Evolutionary conservation across 2,797 vertebrate species (phyloP).

Genomic region (Trichosurus vulpecula): DNA sequence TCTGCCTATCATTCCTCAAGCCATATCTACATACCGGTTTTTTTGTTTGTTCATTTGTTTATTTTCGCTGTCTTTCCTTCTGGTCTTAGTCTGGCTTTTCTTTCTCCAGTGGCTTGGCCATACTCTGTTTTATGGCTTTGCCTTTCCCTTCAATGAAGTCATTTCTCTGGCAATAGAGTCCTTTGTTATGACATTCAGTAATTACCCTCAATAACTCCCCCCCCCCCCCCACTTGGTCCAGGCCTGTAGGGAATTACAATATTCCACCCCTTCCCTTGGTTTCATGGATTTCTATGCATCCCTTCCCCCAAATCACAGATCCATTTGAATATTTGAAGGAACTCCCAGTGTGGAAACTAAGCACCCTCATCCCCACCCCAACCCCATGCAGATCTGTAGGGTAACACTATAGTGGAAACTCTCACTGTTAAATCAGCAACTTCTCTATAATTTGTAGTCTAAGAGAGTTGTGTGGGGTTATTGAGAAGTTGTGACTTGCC

Average conservation of each 20-base stretch:
- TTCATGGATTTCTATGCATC: background rate
- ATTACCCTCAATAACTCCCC: background rate
- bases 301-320: background rate
- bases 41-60: background rate
- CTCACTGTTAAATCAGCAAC: background rate
- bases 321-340: background rate
- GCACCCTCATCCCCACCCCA: background rate
- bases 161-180: background rate
- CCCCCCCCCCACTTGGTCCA: background rate
- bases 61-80: slow-evolving; percentile 5
- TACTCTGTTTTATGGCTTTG: slow-evolving; percentile 5
- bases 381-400: background rate
- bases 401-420: background rate
- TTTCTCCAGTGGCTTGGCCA: background rate
- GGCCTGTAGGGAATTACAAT: background rate
- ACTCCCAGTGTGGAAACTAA: background rate
- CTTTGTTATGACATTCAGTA: background rate
- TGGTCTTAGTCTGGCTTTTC: background rate
- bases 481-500: background rate
- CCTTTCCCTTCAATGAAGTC: background rate
- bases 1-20: slow-evolving; percentile 10
- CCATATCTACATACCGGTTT: slow-evolving; percentile 6
- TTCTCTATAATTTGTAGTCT: background rate
- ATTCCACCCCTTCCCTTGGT: background rate
- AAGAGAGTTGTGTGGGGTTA: background rate